Evolutionary conservation across 2,113 vertebrate species (phyloP), one percentile per base, ranked within the genome.

Genomic region (Lophura nycthemera): DNA sequence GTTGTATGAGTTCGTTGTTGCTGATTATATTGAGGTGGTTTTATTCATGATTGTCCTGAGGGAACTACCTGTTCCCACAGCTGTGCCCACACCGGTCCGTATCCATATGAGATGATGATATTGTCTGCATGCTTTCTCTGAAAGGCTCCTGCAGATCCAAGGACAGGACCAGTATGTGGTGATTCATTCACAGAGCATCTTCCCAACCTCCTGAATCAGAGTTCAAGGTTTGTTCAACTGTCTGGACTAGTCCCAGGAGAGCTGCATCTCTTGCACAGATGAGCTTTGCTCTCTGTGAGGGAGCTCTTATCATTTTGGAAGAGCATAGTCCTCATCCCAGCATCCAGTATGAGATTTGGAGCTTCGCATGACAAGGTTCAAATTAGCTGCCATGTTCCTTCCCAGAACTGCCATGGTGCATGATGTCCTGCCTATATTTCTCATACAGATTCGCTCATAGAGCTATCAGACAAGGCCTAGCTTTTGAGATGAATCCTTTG

Each of bases 381-480:
- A 86, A 91, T 85, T 34, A 87, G 13, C 87, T 95, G 84, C 85
- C 84, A 71, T 60, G 71, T 91, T 93, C 45, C 78, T 93, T 40
- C 45, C 67, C 40, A 74, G 79, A 47, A 60, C 45, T 36, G 60
- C 19, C 67, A 50, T 0, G 2, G 64, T 74, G 60, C 75, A 17
- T 85, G 75, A 77, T 77, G 67, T 34, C 64, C 79, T 91, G 42
- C 64, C 54, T 60, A 0, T 36, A 22, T 7, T 69, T 30, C 30
- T 82, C 64, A n/a, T 50, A 27, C 40, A 86, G 54, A 54, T 17
- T 56, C 79, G 56, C 45, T 67, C 71, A 60, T 32, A 56, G 64
- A 74, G 19, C 32, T 90, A 21, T 30, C 67, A 91, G 64, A 52
- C 78, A 74, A 42, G 69, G 24, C 2, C 34, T 13, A 20, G 38